A percentile compares a stretch with the other conserved stretches of the same genome.
Evolutionary conservation across 2,113 vertebrate genomes (phyloP).

Genomic region (Lepisosteus osseus): DNA sequence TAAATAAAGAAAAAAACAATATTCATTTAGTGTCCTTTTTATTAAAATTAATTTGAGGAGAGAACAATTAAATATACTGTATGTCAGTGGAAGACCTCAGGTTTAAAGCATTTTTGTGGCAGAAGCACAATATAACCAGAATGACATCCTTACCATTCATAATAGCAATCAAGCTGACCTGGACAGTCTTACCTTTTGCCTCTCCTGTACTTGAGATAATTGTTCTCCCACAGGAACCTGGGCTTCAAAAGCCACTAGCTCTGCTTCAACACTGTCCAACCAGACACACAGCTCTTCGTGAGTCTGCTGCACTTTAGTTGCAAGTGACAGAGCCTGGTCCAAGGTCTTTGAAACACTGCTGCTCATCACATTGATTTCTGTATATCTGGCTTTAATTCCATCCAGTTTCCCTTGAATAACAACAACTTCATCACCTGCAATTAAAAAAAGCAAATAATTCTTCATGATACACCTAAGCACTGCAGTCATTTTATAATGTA

Average conservation of each 20-base stretch:
- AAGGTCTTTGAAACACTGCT: conserved; percentile 75
- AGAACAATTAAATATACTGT: too few relatives aligned
- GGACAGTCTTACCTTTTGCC: conserved; percentile 75
- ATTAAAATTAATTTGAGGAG: too few relatives aligned
- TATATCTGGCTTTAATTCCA: conserved; percentile 88
- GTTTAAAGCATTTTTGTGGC: too few relatives aligned
- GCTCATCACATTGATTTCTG: conserved; percentile 83
- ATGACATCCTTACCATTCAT: too few relatives aligned
- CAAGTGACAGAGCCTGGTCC: conserved; percentile 78
- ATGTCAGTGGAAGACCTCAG: too few relatives aligned
- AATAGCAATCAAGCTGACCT: too few relatives aligned
- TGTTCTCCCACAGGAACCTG: conserved; percentile 71
- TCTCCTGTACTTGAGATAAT: conserved; percentile 69
- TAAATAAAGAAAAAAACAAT: too few relatives aligned
- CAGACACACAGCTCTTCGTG: conserved; percentile 77
- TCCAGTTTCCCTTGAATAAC: conserved; percentile 95
- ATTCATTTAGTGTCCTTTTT: too few relatives aligned
- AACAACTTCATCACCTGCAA: conserved; percentile 90
- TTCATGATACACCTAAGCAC: too few relatives aligned
- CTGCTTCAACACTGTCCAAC: conserved; percentile 78
- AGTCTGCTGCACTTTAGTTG: conserved; percentile 68
- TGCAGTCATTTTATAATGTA: too few relatives aligned
- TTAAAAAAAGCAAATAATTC: conserved; percentile 23
- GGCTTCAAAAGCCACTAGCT: conserved; percentile 68
- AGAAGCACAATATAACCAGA: too few relatives aligned